These are phyloP conservation scores for Pantherophis alleghaniensis DNA, from an alignment of 2,797 vertebrate genomes.

Conservation along the genomic window DNA sequence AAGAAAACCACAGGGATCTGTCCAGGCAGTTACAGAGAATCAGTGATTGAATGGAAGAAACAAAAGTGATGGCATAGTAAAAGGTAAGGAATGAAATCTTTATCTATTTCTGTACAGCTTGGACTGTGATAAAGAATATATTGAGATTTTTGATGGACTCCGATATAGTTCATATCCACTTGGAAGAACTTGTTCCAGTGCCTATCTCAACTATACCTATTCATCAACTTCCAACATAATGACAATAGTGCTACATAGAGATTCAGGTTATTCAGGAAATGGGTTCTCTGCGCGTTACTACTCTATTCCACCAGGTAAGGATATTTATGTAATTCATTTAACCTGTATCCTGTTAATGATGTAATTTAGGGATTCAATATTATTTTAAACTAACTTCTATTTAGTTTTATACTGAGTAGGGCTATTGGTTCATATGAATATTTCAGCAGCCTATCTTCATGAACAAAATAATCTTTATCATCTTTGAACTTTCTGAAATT, in stretches of 20 bases:
- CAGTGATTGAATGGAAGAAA: background rate
- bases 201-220: background rate
- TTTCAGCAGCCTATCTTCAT: background rate
- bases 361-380: background rate
- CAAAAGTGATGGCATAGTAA: background rate
- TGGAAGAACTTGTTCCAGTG: conserved; percentile 7
- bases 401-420: background rate
- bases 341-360: background rate
- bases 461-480: background rate
- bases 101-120: conserved; percentile 1
- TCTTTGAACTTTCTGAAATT: background rate
- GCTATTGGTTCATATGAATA: background rate
- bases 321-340: background rate
- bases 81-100: background rate
- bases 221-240: conserved; percentile 9
- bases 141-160: background rate
- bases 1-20: background rate
- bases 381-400: background rate
- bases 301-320: background rate
- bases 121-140: background rate
- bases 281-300: background rate
- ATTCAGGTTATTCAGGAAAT: background rate
- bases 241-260: conserved; percentile 11
- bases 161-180: background rate
- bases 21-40: background rate